Evolutionary conservation across 2,797 vertebrate genomes (phyloP).

Genomic region (Dermochelys coriacea): DNA sequence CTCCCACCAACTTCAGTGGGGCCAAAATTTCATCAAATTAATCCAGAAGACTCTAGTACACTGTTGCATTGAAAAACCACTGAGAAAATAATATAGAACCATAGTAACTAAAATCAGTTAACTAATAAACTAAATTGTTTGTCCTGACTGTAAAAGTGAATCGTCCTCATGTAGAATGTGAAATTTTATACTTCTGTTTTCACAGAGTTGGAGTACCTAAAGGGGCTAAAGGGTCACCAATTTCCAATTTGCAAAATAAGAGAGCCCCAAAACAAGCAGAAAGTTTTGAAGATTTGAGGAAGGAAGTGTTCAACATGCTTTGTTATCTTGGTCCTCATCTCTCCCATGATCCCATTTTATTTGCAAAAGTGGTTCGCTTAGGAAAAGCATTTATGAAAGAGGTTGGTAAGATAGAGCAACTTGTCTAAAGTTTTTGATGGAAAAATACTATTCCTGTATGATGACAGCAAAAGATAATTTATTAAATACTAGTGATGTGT

Average conservation of each 20-base stretch:
- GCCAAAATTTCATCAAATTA: background rate
- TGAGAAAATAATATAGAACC: background rate
- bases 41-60: slow-evolving; percentile 17
- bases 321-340: slow-evolving; percentile 97
- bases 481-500: background rate
- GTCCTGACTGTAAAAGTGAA: background rate
- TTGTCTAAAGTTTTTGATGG: background rate
- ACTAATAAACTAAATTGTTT: background rate
- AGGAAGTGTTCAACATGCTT: slow-evolving; percentile 96
- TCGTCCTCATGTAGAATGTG: background rate
- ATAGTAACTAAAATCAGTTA: background rate
- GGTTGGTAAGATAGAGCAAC: slow-evolving; percentile 82
- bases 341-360: slow-evolving; percentile 95
- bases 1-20: background rate
- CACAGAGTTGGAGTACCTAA: slow-evolving; percentile 94
- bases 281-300: slow-evolving; percentile 92
- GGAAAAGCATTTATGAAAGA: slow-evolving; percentile 99
- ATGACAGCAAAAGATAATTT: background rate
- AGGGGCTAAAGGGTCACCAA: slow-evolving; percentile 90
- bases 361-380: slow-evolving; percentile 95
- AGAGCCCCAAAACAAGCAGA: slow-evolving; percentile 91
- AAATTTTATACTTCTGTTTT: slow-evolving; percentile 28
- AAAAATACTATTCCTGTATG: background rate
- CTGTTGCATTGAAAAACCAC: background rate
- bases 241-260: slow-evolving; percentile 87